These are phyloP conservation scores for Bambusicola thoracicus DNA, from an alignment of 2,113 vertebrate genomes.

Conservation along the genomic window DNA sequence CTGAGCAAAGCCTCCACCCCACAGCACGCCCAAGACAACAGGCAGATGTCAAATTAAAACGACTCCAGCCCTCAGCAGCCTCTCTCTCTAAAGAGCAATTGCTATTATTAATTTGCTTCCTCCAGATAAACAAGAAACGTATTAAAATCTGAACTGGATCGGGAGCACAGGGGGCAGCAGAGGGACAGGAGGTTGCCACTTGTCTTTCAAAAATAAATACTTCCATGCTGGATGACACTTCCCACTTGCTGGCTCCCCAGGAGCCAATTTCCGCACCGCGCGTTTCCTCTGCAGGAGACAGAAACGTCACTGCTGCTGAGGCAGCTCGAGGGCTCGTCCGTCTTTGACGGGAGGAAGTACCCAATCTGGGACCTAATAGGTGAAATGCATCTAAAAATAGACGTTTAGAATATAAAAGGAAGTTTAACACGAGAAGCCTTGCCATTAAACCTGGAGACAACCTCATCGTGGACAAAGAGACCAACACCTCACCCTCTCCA, in stretches of 20 bases:
- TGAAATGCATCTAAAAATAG: not conserved
- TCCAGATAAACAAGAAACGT: constrained; percentile 27
- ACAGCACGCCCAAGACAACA: not conserved
- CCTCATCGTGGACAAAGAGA: not conserved
- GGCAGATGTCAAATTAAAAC: not conserved
- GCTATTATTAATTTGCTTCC: constrained; percentile 20
- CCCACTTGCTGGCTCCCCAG: not conserved
- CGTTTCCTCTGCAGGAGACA: not conserved
- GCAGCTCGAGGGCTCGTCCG: not conserved
- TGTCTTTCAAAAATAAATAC: constrained; percentile 29
- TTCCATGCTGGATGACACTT: not conserved
- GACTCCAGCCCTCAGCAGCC: not conserved
- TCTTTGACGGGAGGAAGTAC: not conserved
- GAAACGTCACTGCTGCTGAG: not conserved
- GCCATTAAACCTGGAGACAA: not conserved
- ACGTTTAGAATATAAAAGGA: not conserved
- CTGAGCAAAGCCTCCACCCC: not conserved
- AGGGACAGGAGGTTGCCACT: not conserved
- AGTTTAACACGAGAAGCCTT: not conserved
- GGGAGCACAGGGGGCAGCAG: not conserved
- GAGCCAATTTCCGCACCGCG: not conserved
- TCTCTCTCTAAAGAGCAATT: constrained; percentile 7
- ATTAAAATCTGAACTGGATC: not conserved
- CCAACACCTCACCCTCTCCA: not conserved
- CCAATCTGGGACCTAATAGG: not conserved